Base-by-base conservation (phyloP, 2,113 vertebrate species). In the Thalassarche chlororhynchos region DNA sequence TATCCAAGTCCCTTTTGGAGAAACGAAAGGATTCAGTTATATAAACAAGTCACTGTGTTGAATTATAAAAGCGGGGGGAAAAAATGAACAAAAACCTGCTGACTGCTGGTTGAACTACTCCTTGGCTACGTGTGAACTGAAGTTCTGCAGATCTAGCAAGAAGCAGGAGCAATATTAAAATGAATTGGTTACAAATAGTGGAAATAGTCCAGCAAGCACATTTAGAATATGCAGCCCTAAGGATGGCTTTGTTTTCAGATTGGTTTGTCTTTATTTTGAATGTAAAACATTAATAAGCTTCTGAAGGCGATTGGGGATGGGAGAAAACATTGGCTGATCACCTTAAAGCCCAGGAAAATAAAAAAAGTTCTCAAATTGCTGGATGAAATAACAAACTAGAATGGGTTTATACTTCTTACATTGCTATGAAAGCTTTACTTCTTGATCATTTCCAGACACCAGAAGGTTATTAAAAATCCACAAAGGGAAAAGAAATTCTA, bases 391-490 rank as follows among this genome's bases (percentile, higher is more conserved):
- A 97, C 93, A 97, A 95, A 92, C 81, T 93, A 94, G 69, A 93
- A 96, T 9, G 12, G 42, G 84, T 94, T 97, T 96, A 92, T 94
- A 88, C 74, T 91, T 92, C 91, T 97, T 96, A 93, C 47, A 77
- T 29, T 91, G 46, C 92, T 91, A 70, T 82, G 83, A 96, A 97
- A 97, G 88, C 84, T 97, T 97, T 94, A 57, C 61, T 94, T 93
- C 96, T 96, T 97, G 95, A 96, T 97, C 69, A 97, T 91, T 97
- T 93, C 88, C 95, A 97, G 94, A 95, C 77, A 96, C 64, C n/a
- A 96, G 81, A 89, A 96, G 71, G 71, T 93, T 92, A 91, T 93
- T 96, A 94, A 97, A 95, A 94, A 91, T 96, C 65, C 74, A 89
- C 91, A 95, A 81, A 96, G 64, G 84, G 61, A 90, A 96, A 95